Conservation (phyloP, 2,797 vertebrate genomes). For the Rhinogobio ventralis region DNA sequence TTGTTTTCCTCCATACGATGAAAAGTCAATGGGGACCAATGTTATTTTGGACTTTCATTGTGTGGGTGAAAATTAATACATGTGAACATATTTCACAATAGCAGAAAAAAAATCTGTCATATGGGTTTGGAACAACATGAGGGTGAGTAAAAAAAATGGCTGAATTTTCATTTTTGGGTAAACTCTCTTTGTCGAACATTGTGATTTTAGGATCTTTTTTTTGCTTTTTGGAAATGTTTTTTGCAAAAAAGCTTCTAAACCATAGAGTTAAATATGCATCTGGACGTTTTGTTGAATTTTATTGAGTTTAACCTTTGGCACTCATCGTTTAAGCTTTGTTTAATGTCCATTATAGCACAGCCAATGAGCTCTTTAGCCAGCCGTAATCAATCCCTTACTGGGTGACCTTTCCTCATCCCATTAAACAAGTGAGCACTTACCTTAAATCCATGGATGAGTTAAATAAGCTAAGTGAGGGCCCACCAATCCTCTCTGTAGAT, state of each 20-base stretch:
- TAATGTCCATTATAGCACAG: slow-evolving; percentile 37
- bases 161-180: neutral
- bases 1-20: neutral
- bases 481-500: slow-evolving; percentile 17
- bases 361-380: slow-evolving; percentile 36
- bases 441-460: slow-evolving; percentile 35
- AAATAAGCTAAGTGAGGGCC: slow-evolving; percentile 27
- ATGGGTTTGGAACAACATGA: too few species aligned
- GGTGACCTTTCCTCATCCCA: slow-evolving; percentile 43
- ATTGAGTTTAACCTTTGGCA: slow-evolving; percentile 25
- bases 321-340: slow-evolving; percentile 28
- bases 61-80: neutral
- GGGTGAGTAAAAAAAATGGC: neutral
- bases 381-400: slow-evolving; percentile 32
- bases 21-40: neutral
- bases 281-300: neutral
- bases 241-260: neutral
- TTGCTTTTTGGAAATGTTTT: neutral
- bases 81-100: neutral
- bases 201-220: too few species aligned
- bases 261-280: neutral
- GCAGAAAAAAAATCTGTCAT: too few species aligned
- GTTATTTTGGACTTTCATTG: neutral
- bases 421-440: slow-evolving; percentile 20
- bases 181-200: neutral